Conservation (phyloP, 2,797 vertebrate species). For the Tolypeutes matacus region DNA sequence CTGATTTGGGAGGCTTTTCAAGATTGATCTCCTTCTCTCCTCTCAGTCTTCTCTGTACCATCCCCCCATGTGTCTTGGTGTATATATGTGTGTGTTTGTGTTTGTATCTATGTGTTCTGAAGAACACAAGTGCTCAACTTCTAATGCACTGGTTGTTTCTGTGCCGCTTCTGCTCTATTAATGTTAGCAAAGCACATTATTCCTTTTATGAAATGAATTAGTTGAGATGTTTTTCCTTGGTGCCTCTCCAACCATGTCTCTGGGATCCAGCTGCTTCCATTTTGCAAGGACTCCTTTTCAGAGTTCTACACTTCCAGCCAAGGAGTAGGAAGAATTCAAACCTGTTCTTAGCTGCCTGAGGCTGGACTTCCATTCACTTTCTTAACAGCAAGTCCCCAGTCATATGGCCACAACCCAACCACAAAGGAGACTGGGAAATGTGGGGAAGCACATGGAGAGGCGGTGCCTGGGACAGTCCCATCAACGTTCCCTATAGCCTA, state of each 20-base stretch:
- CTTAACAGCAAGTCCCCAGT: background rate
- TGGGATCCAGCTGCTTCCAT: background rate
- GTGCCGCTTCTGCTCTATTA: background rate
- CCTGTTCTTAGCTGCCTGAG: background rate
- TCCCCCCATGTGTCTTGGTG: background rate
- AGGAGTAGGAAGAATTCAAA: background rate
- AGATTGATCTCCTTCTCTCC: background rate
- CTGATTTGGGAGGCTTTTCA: background rate
- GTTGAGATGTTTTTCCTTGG: background rate
- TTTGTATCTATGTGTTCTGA: background rate
- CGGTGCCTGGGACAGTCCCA: background rate
- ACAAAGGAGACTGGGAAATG: background rate
- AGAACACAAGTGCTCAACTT: background rate
- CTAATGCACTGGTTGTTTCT: background rate
- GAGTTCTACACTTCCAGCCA: background rate
- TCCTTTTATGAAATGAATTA: background rate
- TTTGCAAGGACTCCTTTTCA: background rate
- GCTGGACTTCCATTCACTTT: background rate
- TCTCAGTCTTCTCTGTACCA: background rate
- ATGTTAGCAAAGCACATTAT: background rate
- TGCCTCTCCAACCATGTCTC: background rate
- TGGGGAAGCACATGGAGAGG: rapidly evolving
- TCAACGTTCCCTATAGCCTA: background rate
- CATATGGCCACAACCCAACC: background rate
- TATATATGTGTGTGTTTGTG: background rate